Evolutionary conservation across 2,113 vertebrate species (phyloP).

Genomic region (Rhodinocichla rosea): DNA sequence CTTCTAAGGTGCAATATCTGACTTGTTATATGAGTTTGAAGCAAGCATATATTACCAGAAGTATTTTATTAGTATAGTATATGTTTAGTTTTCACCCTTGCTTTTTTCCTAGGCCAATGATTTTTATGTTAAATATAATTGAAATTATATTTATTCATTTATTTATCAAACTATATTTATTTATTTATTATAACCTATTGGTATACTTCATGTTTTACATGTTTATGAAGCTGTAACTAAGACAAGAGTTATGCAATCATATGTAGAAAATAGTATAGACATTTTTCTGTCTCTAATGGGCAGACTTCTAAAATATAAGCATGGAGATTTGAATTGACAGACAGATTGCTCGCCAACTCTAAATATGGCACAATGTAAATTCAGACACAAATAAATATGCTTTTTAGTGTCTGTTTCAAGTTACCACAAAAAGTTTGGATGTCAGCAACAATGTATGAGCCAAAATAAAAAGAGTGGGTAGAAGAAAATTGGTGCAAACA

Average conservation of each 20-base stretch:
- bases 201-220: not conserved
- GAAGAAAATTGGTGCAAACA: not conserved
- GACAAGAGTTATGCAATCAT: not conserved
- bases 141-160: not conserved
- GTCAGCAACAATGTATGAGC: not conserved
- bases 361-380: not conserved
- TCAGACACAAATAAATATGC: not conserved
- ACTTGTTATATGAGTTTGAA: not conserved
- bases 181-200: not conserved
- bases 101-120: not conserved
- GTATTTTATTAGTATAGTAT: not conserved
- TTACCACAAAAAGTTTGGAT: conserved; percentile 6
- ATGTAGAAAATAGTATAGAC: not conserved
- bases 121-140: not conserved
- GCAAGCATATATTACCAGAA: not conserved
- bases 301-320: not conserved
- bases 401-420: not conserved
- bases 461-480: conserved; percentile 31
- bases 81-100: not conserved
- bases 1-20: not conserved
- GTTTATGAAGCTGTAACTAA: not conserved
- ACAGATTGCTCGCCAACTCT: not conserved
- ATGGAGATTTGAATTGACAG: not conserved
- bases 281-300: not conserved
- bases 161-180: not conserved